Conservation (phyloP, 2,113 vertebrate genomes). For the Grammomys dolichurus region DNA sequence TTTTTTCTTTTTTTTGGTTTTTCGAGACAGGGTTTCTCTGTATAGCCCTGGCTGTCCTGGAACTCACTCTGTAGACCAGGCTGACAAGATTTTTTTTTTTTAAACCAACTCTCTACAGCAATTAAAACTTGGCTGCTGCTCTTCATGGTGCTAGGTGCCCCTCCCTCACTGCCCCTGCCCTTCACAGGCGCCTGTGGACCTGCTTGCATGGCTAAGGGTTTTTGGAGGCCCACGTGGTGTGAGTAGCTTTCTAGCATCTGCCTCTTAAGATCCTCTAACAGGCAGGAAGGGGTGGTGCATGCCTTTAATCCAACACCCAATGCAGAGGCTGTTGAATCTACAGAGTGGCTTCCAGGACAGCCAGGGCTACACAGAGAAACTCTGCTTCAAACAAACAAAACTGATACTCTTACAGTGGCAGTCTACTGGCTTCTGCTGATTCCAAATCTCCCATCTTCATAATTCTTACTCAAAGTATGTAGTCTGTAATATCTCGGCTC, state of each 20-base stretch:
- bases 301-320: neutral
- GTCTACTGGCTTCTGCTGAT: neutral
- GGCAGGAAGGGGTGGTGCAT: neutral
- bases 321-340: neutral
- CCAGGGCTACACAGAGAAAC: neutral
- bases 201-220: neutral
- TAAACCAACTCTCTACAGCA: conserved; percentile 57
- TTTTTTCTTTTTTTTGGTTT: conserved; percentile 22
- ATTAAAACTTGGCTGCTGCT: conserved; percentile 38
- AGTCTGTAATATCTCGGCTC: neutral
- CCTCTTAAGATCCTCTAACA: neutral
- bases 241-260: neutral
- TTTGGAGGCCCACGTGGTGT: neutral
- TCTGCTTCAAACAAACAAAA: neutral
- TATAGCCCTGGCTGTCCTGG: no score
- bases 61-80: neutral
- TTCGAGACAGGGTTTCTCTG: no score
- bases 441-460: neutral
- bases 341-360: neutral
- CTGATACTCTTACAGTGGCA: neutral
- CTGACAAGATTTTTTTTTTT: conserved; percentile 21
- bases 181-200: neutral
- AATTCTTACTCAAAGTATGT: neutral
- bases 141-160: neutral
- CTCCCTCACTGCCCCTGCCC: neutral